A percentile compares a stretch with the other conserved stretches of the same genome.
phyloP scores from a whole-genome alignment of 1,140 invertebrate genomes.

The Oppia nitens region DNA sequence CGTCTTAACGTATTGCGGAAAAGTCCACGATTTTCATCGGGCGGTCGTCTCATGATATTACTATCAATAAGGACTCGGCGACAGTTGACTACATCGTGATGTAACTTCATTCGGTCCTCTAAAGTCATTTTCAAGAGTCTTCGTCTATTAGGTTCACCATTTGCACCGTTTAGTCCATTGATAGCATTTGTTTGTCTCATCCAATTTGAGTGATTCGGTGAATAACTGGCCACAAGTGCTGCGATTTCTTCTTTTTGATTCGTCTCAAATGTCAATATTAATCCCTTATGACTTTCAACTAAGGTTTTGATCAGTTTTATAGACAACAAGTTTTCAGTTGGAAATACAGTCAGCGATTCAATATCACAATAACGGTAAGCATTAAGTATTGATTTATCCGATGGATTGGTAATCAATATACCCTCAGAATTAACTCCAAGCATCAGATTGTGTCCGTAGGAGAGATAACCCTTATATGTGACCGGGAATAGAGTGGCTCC shows the following conservation, averaged over 20 bases:
- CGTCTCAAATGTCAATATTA: constrained; percentile 81
- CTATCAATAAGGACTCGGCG: constrained; percentile 62
- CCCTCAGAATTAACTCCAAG: constrained; percentile 82
- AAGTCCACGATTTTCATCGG: constrained; percentile 57
- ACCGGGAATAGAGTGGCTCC: constrained; percentile 84
- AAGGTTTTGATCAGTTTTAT: constrained; percentile 42
- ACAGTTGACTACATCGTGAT: constrained; percentile 48
- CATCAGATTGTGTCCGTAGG: constrained; percentile 50
- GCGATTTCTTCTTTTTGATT: constrained; percentile 71
- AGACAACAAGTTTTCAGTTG: constrained; percentile 75
- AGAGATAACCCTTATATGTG: constrained; percentile 77
- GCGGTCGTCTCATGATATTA: constrained; percentile 58
- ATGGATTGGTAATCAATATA: constrained; percentile 65
- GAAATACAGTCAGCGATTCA: constrained; percentile 56
- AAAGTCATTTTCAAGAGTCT: constrained; percentile 20
- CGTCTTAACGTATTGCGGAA: constrained; percentile 66
- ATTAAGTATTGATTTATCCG: constrained; percentile 72
- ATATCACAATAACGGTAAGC: constrained; percentile 74
- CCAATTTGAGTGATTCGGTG: constrained; percentile 8
- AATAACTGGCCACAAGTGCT: constrained; percentile 77
- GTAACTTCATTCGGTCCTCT: constrained; percentile 59
- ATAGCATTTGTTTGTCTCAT: background rate
- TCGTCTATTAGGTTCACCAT: background rate
- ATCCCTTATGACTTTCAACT: constrained; percentile 56
- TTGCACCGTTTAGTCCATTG: background rate